Base-by-base conservation (phyloP, 2,797 vertebrate species). In the Chrysocyon brachyurus region DNA sequence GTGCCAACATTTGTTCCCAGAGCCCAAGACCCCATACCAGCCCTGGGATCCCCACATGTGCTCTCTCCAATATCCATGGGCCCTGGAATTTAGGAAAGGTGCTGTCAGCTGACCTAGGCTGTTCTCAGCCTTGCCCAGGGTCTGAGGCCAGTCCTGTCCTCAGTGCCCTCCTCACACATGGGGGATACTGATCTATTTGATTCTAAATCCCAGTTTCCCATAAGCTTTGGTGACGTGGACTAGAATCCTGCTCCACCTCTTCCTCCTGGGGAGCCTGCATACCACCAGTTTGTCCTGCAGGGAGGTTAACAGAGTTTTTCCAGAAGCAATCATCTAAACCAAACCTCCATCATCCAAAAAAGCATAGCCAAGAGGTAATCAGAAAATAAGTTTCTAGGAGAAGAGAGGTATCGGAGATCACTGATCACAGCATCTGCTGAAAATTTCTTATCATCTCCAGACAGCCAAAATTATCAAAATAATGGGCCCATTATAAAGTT, bases 371-470 rank as follows among this genome's bases (percentile, higher is more conserved):
- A 94, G 33, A 79, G 10, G 52, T 92, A 96, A 94, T 75, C 59
- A 96, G 73, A 31, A 98, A 97, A 97, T 9, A 12, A n/a, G 72
- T 87, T 91, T 96, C 40, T 33, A 75, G 89, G 19, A 28, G 40
- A 94, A 98, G 36, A 10, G 14, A 61, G 40, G 24, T 94, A 90
- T 92, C 79, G 81, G 2, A 93, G 31, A 96, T 46, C 7, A 46
- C 17, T 82, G 79, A n/a, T 90, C 4, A 21, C 21, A 88, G 46
- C 21, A 89, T 66, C 46, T 90, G 49, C 94, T 61, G 6, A 87
- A 2, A 78, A 78, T 22, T 93, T 88, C 46, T 82, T 36, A 57
- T 88, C 73, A 72, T 91, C 72, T 28, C 33, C 52, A 94, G n/a
- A 70, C 22, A 96, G 87, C 87, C 72, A 91, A 88, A 96, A 70